Percentiles rank a stretch among this genome's conserved stretches.
Conservation (phyloP, 2,888 invertebrate species). For the Andrena bucephala region DNA sequence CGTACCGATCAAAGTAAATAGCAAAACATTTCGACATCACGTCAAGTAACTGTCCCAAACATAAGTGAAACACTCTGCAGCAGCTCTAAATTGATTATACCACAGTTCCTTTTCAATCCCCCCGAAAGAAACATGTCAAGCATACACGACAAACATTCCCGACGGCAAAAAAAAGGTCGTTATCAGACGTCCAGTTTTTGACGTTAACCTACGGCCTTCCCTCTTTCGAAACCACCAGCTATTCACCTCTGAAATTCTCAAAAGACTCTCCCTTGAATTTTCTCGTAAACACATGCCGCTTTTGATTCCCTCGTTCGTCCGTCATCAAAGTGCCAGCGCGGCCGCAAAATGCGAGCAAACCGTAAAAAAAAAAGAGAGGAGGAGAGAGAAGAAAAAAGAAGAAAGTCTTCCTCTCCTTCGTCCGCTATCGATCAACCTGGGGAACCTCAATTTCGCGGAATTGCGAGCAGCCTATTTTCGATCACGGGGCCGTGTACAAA, state of each 20-base stretch:
- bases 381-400: neutral
- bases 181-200: neutral
- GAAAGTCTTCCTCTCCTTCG: neutral
- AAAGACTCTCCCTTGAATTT: constrained; percentile 10
- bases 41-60: neutral
- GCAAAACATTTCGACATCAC: neutral
- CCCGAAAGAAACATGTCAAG: neutral
- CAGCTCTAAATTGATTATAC: neutral
- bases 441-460: constrained; percentile 11
- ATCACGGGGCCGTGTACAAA: constrained; percentile 11
- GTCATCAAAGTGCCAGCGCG: constrained; percentile 9
- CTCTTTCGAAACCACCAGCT: neutral
- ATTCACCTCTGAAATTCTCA: constrained; percentile 4
- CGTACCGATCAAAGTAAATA: too few relatives aligned
- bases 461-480: constrained; percentile 19
- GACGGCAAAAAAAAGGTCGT: neutral
- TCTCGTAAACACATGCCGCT: constrained; percentile 8
- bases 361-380: constrained; percentile 5
- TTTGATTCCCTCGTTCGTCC: constrained; percentile 8
- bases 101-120: neutral
- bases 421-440: constrained; percentile 13
- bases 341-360: constrained; percentile 14
- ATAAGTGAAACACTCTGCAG: neutral
- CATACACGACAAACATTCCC: neutral
- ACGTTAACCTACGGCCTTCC: constrained; percentile 1